These are phyloP conservation scores for Scopus umbretta DNA, from an alignment of 2,113 vertebrate species.

Conservation along the genomic window DNA sequence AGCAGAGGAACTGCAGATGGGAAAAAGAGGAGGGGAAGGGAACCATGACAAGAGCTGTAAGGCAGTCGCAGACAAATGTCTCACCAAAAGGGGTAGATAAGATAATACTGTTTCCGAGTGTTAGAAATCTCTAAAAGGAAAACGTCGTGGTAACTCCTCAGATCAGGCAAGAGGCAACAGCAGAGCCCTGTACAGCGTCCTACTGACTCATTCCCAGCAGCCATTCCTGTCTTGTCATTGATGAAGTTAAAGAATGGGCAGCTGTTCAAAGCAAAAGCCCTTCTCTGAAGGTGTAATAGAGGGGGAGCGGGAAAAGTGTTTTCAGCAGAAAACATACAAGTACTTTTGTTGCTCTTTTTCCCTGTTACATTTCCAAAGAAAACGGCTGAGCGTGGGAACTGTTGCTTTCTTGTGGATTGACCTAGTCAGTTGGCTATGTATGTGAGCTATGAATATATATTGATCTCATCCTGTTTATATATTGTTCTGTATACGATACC, in stretches of 20 bases:
- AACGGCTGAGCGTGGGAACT: neutral
- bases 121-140: neutral
- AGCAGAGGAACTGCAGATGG: constrained; percentile 5
- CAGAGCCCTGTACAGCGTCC: neutral
- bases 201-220: neutral
- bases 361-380: neutral
- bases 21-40: neutral
- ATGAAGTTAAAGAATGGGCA: neutral
- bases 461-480: neutral
- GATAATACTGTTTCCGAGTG: neutral
- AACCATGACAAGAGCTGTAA: neutral
- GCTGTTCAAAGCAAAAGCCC: neutral
- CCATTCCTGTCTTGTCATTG: neutral
- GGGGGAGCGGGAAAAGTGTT: neutral
- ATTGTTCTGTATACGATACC: neutral
- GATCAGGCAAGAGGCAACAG: neutral
- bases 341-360: neutral
- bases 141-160: neutral
- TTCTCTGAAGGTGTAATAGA: neutral
- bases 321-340: neutral
- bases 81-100: constrained; percentile 16
- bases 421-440: neutral
- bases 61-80: neutral
- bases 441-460: neutral
- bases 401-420: neutral